These are phyloP conservation scores for Sebastes jordani DNA, from an alignment of 2,797 vertebrate genomes.

Conservation along the genomic window DNA sequence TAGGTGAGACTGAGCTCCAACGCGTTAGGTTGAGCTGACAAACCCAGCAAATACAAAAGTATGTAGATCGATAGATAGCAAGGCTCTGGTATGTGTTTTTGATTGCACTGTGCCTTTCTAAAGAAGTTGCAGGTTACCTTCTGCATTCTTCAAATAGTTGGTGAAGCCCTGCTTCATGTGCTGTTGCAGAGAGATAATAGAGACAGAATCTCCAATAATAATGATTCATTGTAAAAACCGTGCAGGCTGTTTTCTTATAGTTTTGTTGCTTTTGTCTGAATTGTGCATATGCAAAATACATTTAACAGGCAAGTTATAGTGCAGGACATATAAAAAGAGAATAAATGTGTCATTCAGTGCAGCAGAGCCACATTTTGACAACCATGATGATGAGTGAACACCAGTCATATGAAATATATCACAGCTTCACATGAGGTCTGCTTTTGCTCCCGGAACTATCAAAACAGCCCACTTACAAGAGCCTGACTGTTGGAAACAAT, in stretches of 20 bases:
- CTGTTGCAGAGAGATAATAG: no score
- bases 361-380: neutral
- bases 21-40: neutral
- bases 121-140: neutral
- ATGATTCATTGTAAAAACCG: neutral
- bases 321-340: neutral
- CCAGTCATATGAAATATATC: neutral
- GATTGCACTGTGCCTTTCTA: neutral
- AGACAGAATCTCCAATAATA: neutral
- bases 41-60: neutral
- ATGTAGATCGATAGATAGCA: neutral
- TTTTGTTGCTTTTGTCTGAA: neutral
- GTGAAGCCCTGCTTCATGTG: neutral
- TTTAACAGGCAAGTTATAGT: neutral
- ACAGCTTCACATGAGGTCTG: neutral
- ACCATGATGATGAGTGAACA: neutral
- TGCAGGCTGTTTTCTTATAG: neutral
- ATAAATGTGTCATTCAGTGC: neutral
- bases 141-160: constrained; percentile 46
- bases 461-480: constrained; percentile 11
- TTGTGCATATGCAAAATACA: neutral
- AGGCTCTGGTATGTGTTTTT: constrained; percentile 5
- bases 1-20: neutral
- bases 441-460: neutral
- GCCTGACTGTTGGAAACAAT: constrained; percentile 25